Evolutionary conservation across 2,888 invertebrate species (phyloP).

Genomic region (Vandiemenella viatica): DNA sequence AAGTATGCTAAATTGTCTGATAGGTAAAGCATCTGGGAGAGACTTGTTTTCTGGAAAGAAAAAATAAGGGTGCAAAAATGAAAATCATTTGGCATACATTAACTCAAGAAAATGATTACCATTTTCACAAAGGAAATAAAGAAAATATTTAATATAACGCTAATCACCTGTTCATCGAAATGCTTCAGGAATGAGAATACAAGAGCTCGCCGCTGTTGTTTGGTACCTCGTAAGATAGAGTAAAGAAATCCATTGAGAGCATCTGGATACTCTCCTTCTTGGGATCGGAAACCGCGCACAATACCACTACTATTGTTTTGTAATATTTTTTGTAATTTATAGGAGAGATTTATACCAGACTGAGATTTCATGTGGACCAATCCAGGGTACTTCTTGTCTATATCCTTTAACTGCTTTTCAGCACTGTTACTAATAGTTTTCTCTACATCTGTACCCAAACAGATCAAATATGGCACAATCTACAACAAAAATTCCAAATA

Average conservation of each 20-base stretch:
- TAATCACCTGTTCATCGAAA: conserved; percentile 78
- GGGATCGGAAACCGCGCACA: conserved; percentile 64
- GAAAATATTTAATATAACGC: no score
- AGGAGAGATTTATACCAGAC: conserved; percentile 81
- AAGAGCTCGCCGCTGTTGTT: conserved; percentile 86
- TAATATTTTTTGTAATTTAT: conserved; percentile 64
- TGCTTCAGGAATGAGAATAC: conserved; percentile 82
- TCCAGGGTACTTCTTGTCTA: conserved; percentile 98
- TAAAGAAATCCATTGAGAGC: conserved; percentile 89
- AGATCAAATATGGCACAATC: conserved; percentile 95
- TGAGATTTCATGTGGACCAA: conserved; percentile 95
- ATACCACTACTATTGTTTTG: conserved; percentile 43
- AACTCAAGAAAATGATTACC: no score
- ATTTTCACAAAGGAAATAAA: no score
- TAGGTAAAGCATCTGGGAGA: conserved; percentile 90
- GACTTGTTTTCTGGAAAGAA: conserved; percentile 59
- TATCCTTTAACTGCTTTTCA: conserved; percentile 90
- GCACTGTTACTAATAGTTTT: conserved; percentile 80
- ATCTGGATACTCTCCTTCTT: conserved; percentile 65
- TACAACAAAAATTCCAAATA: conserved; percentile 27
- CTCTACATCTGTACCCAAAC: conserved; percentile 91
- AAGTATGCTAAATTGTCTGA: conserved; percentile 98
- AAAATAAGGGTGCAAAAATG: conserved; percentile 12
- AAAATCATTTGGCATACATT: not conserved
- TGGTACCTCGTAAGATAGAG: conserved; percentile 75